phyloP scores from a whole-genome alignment of 1,140 invertebrate genomes.

The Limonius californicus region DNA sequence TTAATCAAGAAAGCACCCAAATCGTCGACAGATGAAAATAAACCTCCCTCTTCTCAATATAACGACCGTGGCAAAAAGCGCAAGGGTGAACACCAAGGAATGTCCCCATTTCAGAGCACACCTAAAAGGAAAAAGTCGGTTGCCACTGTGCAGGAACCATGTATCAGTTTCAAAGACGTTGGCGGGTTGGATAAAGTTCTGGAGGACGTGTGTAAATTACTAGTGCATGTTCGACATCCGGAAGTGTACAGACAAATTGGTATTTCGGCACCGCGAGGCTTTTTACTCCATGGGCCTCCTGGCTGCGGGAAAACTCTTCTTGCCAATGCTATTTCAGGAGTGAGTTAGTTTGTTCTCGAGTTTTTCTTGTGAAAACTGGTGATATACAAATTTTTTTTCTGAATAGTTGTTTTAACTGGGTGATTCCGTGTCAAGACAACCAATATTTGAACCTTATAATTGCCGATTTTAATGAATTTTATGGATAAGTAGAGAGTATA shows the following conservation, averaged over 20 bases:
- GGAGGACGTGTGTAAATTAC: conserved; percentile 73
- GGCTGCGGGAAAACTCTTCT: conserved; percentile 92
- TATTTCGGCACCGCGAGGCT: conserved; percentile 75
- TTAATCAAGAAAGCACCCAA: neutral
- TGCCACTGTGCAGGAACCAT: conserved; percentile 21
- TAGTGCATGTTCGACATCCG: conserved; percentile 80
- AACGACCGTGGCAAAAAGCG: conserved; percentile 20
- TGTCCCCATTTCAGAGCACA: neutral
- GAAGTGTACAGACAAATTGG: conserved; percentile 77
- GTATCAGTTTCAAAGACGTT: conserved; percentile 53
- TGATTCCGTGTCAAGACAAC: too few species aligned
- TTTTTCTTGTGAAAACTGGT: too few species aligned
- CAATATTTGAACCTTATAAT: too few species aligned
- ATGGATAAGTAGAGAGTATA: too few species aligned
- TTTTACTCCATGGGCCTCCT: conserved; percentile 87
- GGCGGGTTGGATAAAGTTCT: conserved; percentile 70
- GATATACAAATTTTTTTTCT: too few species aligned
- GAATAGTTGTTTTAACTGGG: too few species aligned
- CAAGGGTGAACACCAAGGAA: conserved; percentile 29
- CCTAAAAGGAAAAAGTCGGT: conserved; percentile 30
- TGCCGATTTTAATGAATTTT: too few species aligned
- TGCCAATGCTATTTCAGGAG: conserved; percentile 89
- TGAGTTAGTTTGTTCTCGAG: too few species aligned
- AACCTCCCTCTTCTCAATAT: neutral
- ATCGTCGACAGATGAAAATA: neutral